Base-by-base conservation (phyloP, 2,113 vertebrate species). In the Nerophis ophidion region DNA sequence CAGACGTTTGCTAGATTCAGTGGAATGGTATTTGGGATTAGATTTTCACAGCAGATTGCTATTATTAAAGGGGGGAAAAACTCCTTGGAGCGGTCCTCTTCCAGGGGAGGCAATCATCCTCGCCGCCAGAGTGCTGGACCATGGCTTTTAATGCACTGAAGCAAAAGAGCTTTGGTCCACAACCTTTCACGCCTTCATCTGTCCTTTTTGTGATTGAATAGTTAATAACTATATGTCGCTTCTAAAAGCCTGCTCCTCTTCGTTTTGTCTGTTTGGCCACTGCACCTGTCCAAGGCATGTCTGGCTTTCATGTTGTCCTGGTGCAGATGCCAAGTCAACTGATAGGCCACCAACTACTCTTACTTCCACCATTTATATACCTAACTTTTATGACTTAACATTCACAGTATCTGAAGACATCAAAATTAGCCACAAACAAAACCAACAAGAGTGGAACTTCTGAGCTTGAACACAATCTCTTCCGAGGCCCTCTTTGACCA, bases 21-120 rank as follows among this genome's bases (percentile, higher is more conserved):
- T 81, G 80, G 90, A 92, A 92, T 90, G 87, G 88, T 90, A 87
- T 84, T 90, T 76, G 83, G 86, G 83, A 90, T 91, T 88, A 88
- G 89, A 91, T 91, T 89, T 90, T 90, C 81, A 80, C 83, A 86
- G 87, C 84, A 90, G 90, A 91, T 89, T 88, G 88, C 82, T 87
- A 83, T 91, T 89, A 91, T 89, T 89, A 88, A 56, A 56, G 84
- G 66, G 66, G 71, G 67, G 55, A 79, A 69, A 77, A 73, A 68
- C 80, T 67, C 64, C 73, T 81, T 82, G 83, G 83, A 86, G 84
- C 82, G 84, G 86, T 83, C 84, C 79, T 89, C 89, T 89, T 89
- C 86, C 75, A 86, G 84, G 36, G 79, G 87, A 90, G 89, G 86
- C 86, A 89, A 87, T 91, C 86, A 89, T 82, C 88, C 89, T 87